A percentile compares a stretch with the other conserved stretches of the same genome.
phyloP scores from a whole-genome alignment of 2,888 invertebrate species.

The Cantharis rustica region DNA sequence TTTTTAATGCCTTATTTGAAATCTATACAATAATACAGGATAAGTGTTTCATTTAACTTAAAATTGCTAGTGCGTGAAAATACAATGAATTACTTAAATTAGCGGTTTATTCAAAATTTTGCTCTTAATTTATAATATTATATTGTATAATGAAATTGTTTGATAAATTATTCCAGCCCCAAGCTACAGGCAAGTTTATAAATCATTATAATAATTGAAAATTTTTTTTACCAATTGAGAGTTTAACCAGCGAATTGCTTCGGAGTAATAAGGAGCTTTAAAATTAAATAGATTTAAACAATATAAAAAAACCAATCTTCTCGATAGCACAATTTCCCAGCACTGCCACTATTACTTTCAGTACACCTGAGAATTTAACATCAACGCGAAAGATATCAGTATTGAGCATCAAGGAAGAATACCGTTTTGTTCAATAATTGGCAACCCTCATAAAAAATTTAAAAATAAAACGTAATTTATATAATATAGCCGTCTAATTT shows the following conservation, averaged over 20 bases:
- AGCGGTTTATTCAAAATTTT: background rate
- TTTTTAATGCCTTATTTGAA: background rate
- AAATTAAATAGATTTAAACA: background rate
- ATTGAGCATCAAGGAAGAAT: background rate
- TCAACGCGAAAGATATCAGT: background rate
- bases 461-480: background rate
- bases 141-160: background rate
- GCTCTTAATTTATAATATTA: background rate
- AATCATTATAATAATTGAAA: background rate
- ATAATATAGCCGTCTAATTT: background rate
- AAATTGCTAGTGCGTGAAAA: background rate
- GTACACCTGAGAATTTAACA: background rate
- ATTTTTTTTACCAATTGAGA: background rate
- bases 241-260: background rate
- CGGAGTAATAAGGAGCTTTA: background rate
- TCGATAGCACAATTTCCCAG: background rate
- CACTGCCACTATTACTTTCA: background rate
- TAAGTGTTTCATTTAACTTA: background rate
- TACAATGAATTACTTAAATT: background rate
- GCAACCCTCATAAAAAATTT: background rate
- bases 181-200: background rate
- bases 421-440: background rate
- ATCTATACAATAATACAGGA: background rate
- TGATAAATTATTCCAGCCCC: background rate
- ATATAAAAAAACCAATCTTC: background rate